These are phyloP conservation scores for Diorhabda carinulata DNA, from an alignment of 1,140 invertebrate genomes.

Conservation along the genomic window DNA sequence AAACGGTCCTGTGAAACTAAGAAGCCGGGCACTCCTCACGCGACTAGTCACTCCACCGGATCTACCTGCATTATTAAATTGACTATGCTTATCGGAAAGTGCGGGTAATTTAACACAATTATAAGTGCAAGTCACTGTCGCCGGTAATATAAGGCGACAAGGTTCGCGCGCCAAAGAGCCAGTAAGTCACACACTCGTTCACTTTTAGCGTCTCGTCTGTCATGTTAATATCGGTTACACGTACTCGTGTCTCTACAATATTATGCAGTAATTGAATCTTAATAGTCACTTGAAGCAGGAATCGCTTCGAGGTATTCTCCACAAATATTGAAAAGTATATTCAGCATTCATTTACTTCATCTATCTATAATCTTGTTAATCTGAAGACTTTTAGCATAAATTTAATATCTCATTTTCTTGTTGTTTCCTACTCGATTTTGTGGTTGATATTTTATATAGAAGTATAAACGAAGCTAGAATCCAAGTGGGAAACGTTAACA, in stretches of 20 bases:
- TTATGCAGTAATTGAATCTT: constrained; percentile 15
- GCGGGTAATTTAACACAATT: constrained; percentile 42
- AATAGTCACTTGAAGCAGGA: constrained; percentile 4
- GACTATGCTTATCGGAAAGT: constrained; percentile 28
- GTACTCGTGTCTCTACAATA: constrained; percentile 17
- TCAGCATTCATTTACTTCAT: too few relatives aligned
- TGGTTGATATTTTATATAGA: too few relatives aligned
- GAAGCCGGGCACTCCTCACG: constrained; percentile 10
- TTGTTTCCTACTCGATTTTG: too few relatives aligned
- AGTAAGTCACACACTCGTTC: constrained; percentile 21
- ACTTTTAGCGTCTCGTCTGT: constrained; percentile 7
- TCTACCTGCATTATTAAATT: constrained; percentile 15
- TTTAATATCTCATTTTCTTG: too few relatives aligned
- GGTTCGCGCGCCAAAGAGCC: constrained; percentile 4
- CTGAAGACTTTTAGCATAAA: too few relatives aligned
- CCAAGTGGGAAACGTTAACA: too few relatives aligned
- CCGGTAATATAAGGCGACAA: constrained; percentile 22
- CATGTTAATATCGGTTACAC: constrained; percentile 23
- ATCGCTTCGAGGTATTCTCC: neutral
- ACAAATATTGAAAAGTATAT: neutral
- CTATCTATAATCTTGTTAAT: too few relatives aligned
- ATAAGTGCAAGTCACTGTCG: constrained; percentile 39
- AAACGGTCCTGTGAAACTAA: neutral
- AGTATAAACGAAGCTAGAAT: too few relatives aligned
- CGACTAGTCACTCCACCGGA: neutral